Percentiles rank a stretch among this genome's conserved stretches.
These are phyloP conservation scores for Phrynocephalus guinanensis DNA, from an alignment of 2,797 vertebrate species.

Conservation along the genomic window DNA sequence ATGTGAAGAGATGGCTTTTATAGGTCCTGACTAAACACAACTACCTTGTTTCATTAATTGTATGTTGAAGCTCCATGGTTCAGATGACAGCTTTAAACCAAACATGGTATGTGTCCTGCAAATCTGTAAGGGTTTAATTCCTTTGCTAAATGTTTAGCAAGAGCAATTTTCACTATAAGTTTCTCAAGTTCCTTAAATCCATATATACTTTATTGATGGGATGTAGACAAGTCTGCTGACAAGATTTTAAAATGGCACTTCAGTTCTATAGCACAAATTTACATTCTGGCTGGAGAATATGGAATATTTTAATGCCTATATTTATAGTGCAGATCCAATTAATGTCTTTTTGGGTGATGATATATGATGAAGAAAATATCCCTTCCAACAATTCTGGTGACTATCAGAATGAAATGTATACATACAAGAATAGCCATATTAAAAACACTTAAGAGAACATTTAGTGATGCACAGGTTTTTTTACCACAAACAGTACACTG, in stretches of 20 bases:
- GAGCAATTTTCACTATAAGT: constrained; percentile 41
- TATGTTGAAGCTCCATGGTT: neutral
- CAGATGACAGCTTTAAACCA: neutral
- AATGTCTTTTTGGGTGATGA: neutral
- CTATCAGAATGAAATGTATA: constrained; percentile 25
- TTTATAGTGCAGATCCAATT: neutral
- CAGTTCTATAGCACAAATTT: constrained; percentile 22
- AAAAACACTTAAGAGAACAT: neutral
- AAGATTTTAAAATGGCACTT: neutral
- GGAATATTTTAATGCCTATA: constrained; percentile 13
- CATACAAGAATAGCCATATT: neutral
- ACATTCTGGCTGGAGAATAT: constrained; percentile 14
- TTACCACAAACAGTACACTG: too few species aligned
- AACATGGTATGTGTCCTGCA: neutral
- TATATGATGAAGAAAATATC: constrained; percentile 1
- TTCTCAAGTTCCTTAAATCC: neutral
- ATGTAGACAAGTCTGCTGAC: constrained; percentile 9
- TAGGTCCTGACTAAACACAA: constrained; percentile 4
- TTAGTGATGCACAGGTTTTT: neutral
- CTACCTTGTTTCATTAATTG: constrained; percentile 6
- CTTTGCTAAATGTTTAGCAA: constrained; percentile 38
- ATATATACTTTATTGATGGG: constrained; percentile 22
- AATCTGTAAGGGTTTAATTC: neutral
- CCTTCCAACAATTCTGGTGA: neutral
- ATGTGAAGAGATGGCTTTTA: neutral